phyloP scores from a whole-genome alignment of 2,797 vertebrate genomes.

The Arremon brunneinucha region DNA sequence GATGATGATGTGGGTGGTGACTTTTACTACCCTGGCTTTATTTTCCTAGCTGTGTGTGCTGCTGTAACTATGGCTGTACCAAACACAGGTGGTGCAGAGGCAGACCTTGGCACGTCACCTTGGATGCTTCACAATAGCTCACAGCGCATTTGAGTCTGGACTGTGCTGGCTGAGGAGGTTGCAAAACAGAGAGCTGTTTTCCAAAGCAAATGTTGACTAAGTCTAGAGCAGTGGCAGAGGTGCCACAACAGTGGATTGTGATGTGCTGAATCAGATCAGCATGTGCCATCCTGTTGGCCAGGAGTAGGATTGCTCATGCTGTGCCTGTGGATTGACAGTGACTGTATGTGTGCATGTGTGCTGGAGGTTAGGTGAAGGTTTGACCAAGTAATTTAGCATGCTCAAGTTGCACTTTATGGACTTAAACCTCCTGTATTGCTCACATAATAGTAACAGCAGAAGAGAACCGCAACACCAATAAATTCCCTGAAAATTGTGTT shows the following conservation, averaged over 20 bases:
- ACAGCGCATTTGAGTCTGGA: background rate
- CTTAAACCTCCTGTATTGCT: background rate
- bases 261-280: background rate
- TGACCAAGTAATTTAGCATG: background rate
- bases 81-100: background rate
- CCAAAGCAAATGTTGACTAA: background rate
- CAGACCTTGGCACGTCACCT: background rate
- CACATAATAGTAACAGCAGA: accelerated
- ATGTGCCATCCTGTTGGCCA: background rate
- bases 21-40: background rate
- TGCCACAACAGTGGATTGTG: background rate
- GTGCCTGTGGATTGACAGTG: background rate
- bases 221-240: background rate
- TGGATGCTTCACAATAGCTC: background rate
- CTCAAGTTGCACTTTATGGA: background rate
- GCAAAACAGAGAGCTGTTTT: background rate
- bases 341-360: background rate
- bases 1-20: background rate
- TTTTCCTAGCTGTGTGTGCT: background rate
- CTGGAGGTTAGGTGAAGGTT: background rate
- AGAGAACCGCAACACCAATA: background rate
- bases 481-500: background rate
- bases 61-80: background rate
- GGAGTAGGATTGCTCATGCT: background rate
- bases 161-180: background rate